Evolutionary conservation across 2,113 vertebrate species (phyloP), one percentile per base, ranked within the genome.

Genomic region (Chunga burmeisteri): DNA sequence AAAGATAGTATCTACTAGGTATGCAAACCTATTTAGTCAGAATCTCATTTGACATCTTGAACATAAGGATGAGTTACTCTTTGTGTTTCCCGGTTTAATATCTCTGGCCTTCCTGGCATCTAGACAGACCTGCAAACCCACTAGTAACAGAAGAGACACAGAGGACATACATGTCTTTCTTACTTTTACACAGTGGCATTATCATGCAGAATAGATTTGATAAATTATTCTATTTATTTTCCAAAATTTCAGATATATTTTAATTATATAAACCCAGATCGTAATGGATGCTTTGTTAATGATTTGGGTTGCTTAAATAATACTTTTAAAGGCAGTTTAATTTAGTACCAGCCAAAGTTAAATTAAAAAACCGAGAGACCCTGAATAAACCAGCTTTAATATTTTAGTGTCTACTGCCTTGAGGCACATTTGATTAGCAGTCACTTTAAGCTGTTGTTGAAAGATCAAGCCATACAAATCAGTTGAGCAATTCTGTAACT

Each of bases 401-500:
- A 92, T 93, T 93, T 82, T 63, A 75, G 38, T 72, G 55, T 95
- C 62, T 91, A 49, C 78, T 95, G 84, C 32, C 80, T 93, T 82
- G 53, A 86, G 89, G 75, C 71, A 93, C 38, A 70, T 91, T 96
- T 95, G 83, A 96, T 97, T 92, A 94, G 46, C 71, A 92, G 49
- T 84, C 78, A 18, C 42, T 92, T 90, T 81, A 84, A 83, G 77
- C 42, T 91, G 26, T 29, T n/a, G 36, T 83, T 94, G 80, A 94
- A 94, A 92, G 83, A 96, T 84, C 90, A 95, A 80, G 61, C 49
- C 42, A 91, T 78, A 79, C 59, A 89, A 40, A 75, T 49, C 36
- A 88, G 62, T 46, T 91, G 52, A 90, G 40, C n/a, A 86, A 70
- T 71, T 85, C 58, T 83, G 26, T 73, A 96, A 95, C 7, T 14